A percentile compares a stretch with the other conserved stretches of the same genome.
Evolutionary conservation across 2,113 vertebrate genomes (phyloP).

Genomic region (Nesospiza acunhae): DNA sequence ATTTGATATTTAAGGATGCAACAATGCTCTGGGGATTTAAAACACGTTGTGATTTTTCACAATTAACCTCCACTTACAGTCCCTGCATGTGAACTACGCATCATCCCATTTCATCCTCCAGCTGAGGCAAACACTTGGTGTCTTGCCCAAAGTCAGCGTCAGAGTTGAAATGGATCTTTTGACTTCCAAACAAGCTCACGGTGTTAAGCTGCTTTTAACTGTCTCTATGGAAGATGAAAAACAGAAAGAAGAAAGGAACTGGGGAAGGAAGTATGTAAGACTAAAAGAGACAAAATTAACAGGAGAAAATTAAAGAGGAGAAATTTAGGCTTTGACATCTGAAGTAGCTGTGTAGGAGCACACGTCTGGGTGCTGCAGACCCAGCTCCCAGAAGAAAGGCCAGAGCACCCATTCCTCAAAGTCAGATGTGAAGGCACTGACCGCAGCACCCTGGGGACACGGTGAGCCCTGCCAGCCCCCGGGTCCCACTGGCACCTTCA

Average conservation of each 20-base stretch:
- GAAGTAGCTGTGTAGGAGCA: not conserved
- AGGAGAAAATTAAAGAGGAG: conserved; percentile 41
- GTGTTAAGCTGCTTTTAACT: conserved; percentile 45
- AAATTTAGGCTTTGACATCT: not conserved
- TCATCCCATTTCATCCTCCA: not conserved
- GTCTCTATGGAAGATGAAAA: conserved; percentile 32
- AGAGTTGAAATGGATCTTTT: conserved; percentile 10
- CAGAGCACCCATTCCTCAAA: not conserved
- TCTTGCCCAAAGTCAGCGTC: conserved; percentile 43
- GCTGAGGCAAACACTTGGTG: conserved; percentile 60
- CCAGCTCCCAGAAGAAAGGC: not conserved
- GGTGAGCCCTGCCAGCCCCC: fast-evolving
- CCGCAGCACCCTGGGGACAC: fast-evolving
- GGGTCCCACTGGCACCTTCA: too few species aligned
- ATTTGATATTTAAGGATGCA: not conserved
- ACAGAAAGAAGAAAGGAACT: conserved; percentile 21
- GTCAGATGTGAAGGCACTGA: fast-evolving
- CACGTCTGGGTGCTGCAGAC: not conserved
- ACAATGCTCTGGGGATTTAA: not conserved
- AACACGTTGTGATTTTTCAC: not conserved
- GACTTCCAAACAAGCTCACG: conserved; percentile 54
- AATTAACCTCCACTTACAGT: not conserved
- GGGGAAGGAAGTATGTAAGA: not conserved
- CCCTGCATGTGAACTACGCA: not conserved
- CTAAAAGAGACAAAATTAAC: conserved; percentile 53